Evolutionary conservation across 2,113 vertebrate genomes (phyloP).

Genomic region (Neogobius melanostomus): DNA sequence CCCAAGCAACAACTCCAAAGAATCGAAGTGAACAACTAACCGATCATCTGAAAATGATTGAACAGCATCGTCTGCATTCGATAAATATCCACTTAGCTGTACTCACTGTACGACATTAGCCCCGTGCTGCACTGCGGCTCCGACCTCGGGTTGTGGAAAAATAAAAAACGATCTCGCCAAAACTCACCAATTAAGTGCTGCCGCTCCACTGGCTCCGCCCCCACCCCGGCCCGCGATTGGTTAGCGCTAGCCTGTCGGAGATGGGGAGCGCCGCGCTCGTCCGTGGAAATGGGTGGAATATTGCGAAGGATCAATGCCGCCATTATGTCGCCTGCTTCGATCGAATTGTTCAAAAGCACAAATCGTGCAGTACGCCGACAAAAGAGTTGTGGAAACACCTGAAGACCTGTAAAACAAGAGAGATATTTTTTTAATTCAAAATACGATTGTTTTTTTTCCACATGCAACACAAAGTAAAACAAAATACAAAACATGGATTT

Average conservation of each 20-base stretch:
- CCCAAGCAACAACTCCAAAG: conserved; percentile 54
- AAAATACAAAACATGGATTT: not conserved
- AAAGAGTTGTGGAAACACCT: conserved; percentile 51
- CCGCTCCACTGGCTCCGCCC: conserved; percentile 78
- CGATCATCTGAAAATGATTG: conserved; percentile 81
- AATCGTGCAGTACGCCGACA: conserved; percentile 51
- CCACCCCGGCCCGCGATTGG: conserved; percentile 73
- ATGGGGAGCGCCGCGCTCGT: conserved; percentile 74
- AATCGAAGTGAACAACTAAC: conserved; percentile 73
- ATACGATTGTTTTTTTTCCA: not conserved
- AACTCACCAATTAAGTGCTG: conserved; percentile 83
- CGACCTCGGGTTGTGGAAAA: conserved; percentile 80
- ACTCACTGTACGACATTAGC: conserved; percentile 85
- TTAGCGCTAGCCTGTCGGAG: conserved; percentile 78
- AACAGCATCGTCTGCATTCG: conserved; percentile 76
- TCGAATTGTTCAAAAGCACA: conserved; percentile 71
- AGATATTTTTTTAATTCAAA: not conserved
- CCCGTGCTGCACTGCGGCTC: conserved; percentile 82
- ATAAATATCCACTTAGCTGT: conserved; percentile 80
- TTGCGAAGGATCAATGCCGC: conserved; percentile 78
- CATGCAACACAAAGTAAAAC: not conserved
- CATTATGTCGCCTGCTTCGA: conserved; percentile 73
- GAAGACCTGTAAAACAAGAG: conserved; percentile 62
- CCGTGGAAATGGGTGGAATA: conserved; percentile 76
- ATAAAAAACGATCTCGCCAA: conserved; percentile 79